phyloP scores from a whole-genome alignment of 2,888 invertebrate species.

The Pseudoips prasinana region DNA sequence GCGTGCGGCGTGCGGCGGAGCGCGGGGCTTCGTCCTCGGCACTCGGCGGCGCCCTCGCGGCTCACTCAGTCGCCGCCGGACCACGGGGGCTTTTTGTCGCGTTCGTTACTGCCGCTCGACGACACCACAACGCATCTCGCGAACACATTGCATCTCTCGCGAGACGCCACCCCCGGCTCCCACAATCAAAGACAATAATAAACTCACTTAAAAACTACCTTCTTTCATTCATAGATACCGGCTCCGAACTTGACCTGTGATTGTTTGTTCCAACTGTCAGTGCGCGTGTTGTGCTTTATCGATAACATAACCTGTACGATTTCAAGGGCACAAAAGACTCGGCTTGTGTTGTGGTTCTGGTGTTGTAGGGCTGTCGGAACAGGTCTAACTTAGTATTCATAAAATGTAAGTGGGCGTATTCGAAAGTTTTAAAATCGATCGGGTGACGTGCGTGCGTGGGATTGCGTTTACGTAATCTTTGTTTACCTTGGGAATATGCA shows the following conservation, averaged over 20 bases:
- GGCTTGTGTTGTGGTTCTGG: conserved; percentile 62
- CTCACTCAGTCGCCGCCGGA: conserved; percentile 65
- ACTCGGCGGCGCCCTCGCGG: conserved; percentile 63
- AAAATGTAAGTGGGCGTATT: conserved; percentile 77
- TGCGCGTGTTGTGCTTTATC: conserved; percentile 80
- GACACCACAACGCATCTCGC: conserved; percentile 53
- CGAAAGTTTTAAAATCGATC: conserved; percentile 81
- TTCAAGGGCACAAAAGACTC: conserved; percentile 72
- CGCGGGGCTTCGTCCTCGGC: conserved; percentile 61
- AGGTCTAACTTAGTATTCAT: conserved; percentile 57
- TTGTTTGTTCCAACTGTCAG: conserved; percentile 76
- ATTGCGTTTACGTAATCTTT: conserved; percentile 81
- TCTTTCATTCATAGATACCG: conserved; percentile 51
- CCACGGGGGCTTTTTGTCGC: conserved; percentile 48
- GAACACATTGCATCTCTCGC: conserved; percentile 53
- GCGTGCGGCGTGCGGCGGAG: conserved; percentile 46
- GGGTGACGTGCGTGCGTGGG: conserved; percentile 80
- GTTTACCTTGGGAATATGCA: conserved; percentile 81
- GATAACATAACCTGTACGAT: conserved; percentile 80
- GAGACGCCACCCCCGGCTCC: conserved; percentile 38
- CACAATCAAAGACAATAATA: conserved; percentile 35
- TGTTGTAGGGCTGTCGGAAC: conserved; percentile 55
- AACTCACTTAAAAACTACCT: conserved; percentile 40
- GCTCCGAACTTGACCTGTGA: conserved; percentile 73
- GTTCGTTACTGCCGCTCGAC: conserved; percentile 42